Percentiles rank a stretch among this genome's conserved stretches.
These are phyloP conservation scores for Sthenelais limicola DNA, from an alignment of 2,888 invertebrate species.

Conservation along the genomic window DNA sequence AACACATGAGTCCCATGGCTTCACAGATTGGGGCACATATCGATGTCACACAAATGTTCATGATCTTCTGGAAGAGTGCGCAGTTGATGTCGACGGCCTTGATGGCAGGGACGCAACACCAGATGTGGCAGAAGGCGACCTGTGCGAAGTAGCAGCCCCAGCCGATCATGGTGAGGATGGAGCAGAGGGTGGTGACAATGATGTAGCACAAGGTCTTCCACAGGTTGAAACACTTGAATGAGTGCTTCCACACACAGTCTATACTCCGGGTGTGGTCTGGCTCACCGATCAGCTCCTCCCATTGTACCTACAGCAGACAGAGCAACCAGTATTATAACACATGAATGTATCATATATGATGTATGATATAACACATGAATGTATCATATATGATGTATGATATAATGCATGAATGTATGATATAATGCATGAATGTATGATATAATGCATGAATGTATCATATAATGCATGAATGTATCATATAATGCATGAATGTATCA, in stretches of 20 bases:
- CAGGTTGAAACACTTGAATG: conserved; percentile 78
- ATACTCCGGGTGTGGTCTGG: conserved; percentile 64
- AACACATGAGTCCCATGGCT: conserved; percentile 51
- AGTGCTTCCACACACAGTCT: conserved; percentile 81
- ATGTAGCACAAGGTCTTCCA: conserved; percentile 81
- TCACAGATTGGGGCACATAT: conserved; percentile 54
- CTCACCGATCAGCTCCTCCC: conserved; percentile 59
- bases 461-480: too few species aligned
- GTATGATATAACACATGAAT: too few species aligned
- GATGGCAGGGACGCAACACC: conserved; percentile 55
- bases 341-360: too few species aligned
- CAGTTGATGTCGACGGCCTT: conserved; percentile 74
- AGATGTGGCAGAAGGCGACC: conserved; percentile 76
- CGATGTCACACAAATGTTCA: conserved; percentile 43
- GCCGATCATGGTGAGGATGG: conserved; percentile 79
- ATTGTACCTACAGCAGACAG: conserved; percentile 74
- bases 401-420: too few species aligned
- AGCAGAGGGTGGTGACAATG: conserved; percentile 78
- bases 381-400: too few species aligned
- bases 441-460: too few species aligned
- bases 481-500: too few species aligned
- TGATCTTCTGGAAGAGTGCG: conserved; percentile 47
- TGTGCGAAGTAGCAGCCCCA: conserved; percentile 69
- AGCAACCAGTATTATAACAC: too few species aligned
- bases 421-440: too few species aligned